A percentile compares a stretch with the other conserved stretches of the same genome.
These are phyloP conservation scores for Stichodactyla mertensii DNA, from an alignment of 64 coral and sea anemone genomes.

Conservation along the genomic window DNA sequence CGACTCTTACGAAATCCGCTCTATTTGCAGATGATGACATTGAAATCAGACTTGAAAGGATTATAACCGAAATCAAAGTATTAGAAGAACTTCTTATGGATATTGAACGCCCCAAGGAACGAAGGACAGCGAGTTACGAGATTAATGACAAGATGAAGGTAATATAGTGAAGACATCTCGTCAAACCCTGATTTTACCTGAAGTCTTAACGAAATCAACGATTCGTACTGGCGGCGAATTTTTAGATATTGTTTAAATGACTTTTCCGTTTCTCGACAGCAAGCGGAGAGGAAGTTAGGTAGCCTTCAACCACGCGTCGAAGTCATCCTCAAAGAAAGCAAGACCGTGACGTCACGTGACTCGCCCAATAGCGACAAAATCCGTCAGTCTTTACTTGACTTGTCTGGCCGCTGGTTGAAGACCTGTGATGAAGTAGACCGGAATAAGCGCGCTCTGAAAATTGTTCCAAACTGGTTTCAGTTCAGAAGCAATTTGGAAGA, in stretches of 20 bases:
- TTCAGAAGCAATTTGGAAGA: constrained; percentile 82
- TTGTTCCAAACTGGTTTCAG: constrained; percentile 92
- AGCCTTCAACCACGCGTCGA: constrained; percentile 81
- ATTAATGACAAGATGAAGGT: constrained; percentile 68
- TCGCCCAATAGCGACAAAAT: constrained; percentile 56
- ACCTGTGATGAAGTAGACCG: constrained; percentile 77
- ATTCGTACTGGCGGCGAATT: too few relatives aligned
- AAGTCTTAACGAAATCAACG: too few relatives aligned
- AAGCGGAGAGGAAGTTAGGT: constrained; percentile 54
- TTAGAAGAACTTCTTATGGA: constrained; percentile 54
- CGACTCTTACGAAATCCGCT: too few relatives aligned
- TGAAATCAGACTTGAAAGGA: constrained; percentile 40
- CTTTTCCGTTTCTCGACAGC: constrained; percentile 21
- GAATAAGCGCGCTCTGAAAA: constrained; percentile 65
- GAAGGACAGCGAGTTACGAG: constrained; percentile 22
- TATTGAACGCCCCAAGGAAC: constrained; percentile 56
- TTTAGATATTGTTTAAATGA: neutral
- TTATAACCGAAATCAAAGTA: constrained; percentile 53
- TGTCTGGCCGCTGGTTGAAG: constrained; percentile 88
- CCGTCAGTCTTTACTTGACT: constrained; percentile 78
- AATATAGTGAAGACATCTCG: neutral
- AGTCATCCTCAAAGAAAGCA: constrained; percentile 72
- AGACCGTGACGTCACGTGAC: constrained; percentile 54
- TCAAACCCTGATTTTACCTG: neutral
- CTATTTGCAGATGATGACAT: constrained; percentile 44